Conservation (phyloP, 2,888 invertebrate species). For the Acanthococcus lagerstroemiae region DNA sequence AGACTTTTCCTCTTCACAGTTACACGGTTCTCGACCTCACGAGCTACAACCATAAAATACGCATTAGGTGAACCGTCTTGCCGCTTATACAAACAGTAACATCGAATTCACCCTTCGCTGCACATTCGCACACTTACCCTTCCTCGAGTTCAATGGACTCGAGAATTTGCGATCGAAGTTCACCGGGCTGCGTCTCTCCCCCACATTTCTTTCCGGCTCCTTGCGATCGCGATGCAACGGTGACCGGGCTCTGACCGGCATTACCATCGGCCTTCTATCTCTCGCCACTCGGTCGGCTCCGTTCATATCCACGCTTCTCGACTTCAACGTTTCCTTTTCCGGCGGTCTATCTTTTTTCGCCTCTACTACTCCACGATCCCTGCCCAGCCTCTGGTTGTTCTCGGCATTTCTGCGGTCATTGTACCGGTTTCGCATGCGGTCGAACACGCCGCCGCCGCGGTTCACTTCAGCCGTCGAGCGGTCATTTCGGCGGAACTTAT, state of each 20-base stretch:
- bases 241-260: neutral
- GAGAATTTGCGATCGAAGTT: slow-evolving; percentile 12
- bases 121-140: neutral
- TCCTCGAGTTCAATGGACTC: slow-evolving; percentile 1
- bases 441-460: slow-evolving; percentile 6
- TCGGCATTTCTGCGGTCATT: slow-evolving; percentile 17
- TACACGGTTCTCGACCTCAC: slow-evolving; percentile 8
- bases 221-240: slow-evolving; percentile 16
- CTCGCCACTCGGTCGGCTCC: neutral
- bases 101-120: neutral
- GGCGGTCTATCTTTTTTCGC: neutral
- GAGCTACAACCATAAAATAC: neutral
- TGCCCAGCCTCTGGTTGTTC: slow-evolving; percentile 3
- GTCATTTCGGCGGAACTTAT: neutral
- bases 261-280: slow-evolving; percentile 5
- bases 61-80: too few species aligned
- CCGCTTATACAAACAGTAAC: too few species aligned
- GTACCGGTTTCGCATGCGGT: slow-evolving; percentile 19
- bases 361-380: slow-evolving; percentile 1
- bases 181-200: neutral
- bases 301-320: neutral
- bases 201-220: neutral
- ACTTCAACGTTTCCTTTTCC: slow-evolving; percentile 6
- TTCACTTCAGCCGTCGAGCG: neutral
- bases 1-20: slow-evolving; percentile 10